phyloP scores from a whole-genome alignment of 1,140 invertebrate species.

The Laodelphax striatellus region DNA sequence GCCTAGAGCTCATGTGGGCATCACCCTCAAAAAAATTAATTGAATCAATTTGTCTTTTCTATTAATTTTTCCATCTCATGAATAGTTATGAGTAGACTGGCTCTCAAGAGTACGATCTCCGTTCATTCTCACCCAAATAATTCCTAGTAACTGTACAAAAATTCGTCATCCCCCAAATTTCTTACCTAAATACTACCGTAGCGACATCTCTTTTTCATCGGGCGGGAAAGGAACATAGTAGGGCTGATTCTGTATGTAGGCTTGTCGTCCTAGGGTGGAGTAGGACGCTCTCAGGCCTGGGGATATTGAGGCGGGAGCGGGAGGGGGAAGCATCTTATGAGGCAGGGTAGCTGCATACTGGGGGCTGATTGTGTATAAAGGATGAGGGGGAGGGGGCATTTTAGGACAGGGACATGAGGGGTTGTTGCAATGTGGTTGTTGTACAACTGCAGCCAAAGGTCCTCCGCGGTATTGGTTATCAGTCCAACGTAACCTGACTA shows the following conservation, averaged over 20 bases:
- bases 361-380: constrained; percentile 20
- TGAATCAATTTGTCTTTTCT: too few species aligned
- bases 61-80: too few species aligned
- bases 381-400: constrained; percentile 16
- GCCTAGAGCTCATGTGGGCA: too few species aligned
- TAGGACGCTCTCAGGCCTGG: constrained; percentile 23
- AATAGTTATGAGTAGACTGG: too few species aligned
- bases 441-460: constrained; percentile 40
- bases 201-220: constrained; percentile 18
- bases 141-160: too few species aligned
- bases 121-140: too few species aligned
- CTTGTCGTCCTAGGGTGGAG: constrained; percentile 24
- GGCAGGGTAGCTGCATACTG: constrained; percentile 25
- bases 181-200: constrained; percentile 2
- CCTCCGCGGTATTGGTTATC: constrained; percentile 53
- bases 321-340: constrained; percentile 21
- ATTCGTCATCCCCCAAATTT: too few species aligned
- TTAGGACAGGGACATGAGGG: constrained; percentile 22
- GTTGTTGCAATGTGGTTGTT: constrained; percentile 29
- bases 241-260: constrained; percentile 22
- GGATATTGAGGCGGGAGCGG: constrained; percentile 22
- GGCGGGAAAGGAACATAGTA: constrained; percentile 19
- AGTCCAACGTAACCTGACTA: constrained; percentile 52
- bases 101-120: too few species aligned
- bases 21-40: too few species aligned